Evolutionary conservation across 2,797 vertebrate species (phyloP), one percentile per base, ranked within the genome.

Genomic region (Phoeniculus purpureus): DNA sequence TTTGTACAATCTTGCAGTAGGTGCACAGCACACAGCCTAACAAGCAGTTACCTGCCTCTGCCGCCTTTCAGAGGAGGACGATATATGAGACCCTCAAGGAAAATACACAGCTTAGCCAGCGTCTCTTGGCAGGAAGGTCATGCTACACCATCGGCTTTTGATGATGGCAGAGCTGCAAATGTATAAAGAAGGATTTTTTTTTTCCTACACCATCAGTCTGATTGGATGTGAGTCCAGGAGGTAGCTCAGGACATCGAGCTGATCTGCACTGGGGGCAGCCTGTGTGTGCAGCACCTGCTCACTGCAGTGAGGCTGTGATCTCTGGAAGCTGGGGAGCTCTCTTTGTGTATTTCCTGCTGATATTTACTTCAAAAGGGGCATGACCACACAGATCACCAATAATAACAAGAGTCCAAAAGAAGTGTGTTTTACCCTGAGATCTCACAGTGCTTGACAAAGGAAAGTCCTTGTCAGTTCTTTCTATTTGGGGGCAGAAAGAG

Each of bases 1-100:
- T 96, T 97, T 95, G 95, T 96, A 95, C 93, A 94, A 14, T 88
- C 81, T 88, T 95, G 89, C 60, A 78, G 90, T 31, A 43, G 50
- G 79, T n/a, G 59, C 67, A 60, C 37, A 61, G 84, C 74, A 67
- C 87, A 88, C 65, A 95, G 62, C 65, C 87, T 95, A 90, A 94
- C 91, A 93, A 90, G 92, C 79, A 83, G 90, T 87, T 91, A 90
- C 91, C 74, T 81, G 79, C 81, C 72, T 87, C 71, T 23, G 79
- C 74, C 4, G 17, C 2, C 0, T 92, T 96, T 85, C 85, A 83
- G 83, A 82, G 71, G 48, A 75, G 73, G 81, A 89, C 51, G 68
- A 92, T 92, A 82, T 83, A 92, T 86, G 89, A 92, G 83, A 93
- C 29, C 77, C 89, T 89, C 65, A 73, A 86, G 88, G 64, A 94